These are phyloP conservation scores for Torymus aiolomorphi DNA, from an alignment of 2,888 invertebrate species.

Conservation along the genomic window DNA sequence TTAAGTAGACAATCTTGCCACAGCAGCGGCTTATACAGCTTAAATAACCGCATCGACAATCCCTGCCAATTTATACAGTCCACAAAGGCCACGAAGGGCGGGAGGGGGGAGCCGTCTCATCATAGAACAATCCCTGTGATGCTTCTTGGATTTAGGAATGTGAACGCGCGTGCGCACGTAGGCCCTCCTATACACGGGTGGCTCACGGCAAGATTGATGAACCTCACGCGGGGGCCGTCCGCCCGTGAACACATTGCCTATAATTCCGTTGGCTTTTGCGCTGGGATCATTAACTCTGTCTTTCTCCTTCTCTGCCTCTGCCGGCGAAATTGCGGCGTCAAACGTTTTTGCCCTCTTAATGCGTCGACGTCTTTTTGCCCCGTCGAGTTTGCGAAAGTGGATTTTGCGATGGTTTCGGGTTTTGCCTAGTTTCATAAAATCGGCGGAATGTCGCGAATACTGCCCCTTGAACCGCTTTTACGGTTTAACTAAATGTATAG, in stretches of 20 bases:
- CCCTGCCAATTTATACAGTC: not conserved
- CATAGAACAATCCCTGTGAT: not conserved
- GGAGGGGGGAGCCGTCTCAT: not conserved
- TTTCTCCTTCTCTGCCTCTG: not conserved
- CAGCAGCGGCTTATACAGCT: too few relatives aligned
- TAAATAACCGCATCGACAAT: not conserved
- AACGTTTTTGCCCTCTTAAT: slow-evolving; percentile 14
- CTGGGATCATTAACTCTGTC: slow-evolving; percentile 28
- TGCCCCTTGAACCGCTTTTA: too few relatives aligned
- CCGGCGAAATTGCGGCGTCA: slow-evolving; percentile 3
- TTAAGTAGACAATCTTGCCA: too few relatives aligned
- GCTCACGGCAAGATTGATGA: slow-evolving; percentile 21
- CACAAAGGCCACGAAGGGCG: too few relatives aligned
- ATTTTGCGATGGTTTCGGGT: slow-evolving; percentile 1
- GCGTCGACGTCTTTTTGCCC: not conserved
- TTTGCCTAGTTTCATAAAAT: too few relatives aligned
- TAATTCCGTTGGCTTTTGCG: slow-evolving; percentile 25
- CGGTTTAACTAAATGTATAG: too few relatives aligned
- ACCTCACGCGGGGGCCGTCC: not conserved
- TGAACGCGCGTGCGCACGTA: not conserved
- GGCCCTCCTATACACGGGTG: too few relatives aligned
- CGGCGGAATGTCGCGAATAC: too few relatives aligned
- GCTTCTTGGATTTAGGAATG: slow-evolving; percentile 16
- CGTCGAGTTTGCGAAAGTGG: not conserved
- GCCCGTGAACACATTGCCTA: slow-evolving; percentile 18